Percentiles rank a stretch among this genome's conserved stretches.
Conservation (phyloP, 2,888 invertebrate species). For the Acronicta aceris region DNA sequence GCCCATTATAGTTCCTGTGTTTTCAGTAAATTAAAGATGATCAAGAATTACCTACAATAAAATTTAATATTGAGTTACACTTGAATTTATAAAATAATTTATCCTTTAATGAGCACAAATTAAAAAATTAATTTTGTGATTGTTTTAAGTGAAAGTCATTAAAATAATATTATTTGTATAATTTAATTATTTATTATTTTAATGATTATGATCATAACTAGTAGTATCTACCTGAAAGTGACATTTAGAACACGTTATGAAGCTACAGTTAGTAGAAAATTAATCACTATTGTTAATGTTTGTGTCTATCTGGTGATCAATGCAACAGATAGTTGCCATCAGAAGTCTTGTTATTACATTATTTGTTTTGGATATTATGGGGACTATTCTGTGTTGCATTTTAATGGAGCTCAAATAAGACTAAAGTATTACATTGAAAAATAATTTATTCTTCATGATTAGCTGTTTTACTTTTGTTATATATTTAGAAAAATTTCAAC, state of each 20-base stretch:
- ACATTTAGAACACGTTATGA: not conserved
- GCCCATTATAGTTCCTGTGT: too few relatives aligned
- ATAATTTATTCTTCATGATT: slow-evolving; percentile 88
- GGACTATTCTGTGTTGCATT: slow-evolving; percentile 12
- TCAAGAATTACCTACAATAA: too few relatives aligned
- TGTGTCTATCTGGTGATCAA: slow-evolving; percentile 23
- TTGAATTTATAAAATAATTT: too few relatives aligned
- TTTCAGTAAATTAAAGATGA: too few relatives aligned
- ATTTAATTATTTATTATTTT: too few relatives aligned
- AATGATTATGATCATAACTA: too few relatives aligned
- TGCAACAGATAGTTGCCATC: slow-evolving; percentile 7
- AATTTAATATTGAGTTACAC: too few relatives aligned
- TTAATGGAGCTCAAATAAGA: slow-evolving; percentile 66
- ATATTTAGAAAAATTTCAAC: slow-evolving; percentile 89
- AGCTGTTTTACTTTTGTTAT: slow-evolving; percentile 83
- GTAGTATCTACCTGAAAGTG: too few relatives aligned
- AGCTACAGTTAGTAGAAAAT: not conserved
- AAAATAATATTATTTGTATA: not conserved
- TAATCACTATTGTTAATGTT: not conserved
- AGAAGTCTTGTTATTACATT: not conserved
- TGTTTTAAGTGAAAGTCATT: slow-evolving; percentile 17
- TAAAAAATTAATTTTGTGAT: slow-evolving; percentile 10
- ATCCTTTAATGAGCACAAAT: too few relatives aligned
- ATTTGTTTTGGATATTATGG: slow-evolving; percentile 9
- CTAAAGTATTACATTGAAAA: slow-evolving; percentile 83